Evolutionary conservation across 2,797 vertebrate species (phyloP).

Genomic region (Clarias laeviceps): DNA sequence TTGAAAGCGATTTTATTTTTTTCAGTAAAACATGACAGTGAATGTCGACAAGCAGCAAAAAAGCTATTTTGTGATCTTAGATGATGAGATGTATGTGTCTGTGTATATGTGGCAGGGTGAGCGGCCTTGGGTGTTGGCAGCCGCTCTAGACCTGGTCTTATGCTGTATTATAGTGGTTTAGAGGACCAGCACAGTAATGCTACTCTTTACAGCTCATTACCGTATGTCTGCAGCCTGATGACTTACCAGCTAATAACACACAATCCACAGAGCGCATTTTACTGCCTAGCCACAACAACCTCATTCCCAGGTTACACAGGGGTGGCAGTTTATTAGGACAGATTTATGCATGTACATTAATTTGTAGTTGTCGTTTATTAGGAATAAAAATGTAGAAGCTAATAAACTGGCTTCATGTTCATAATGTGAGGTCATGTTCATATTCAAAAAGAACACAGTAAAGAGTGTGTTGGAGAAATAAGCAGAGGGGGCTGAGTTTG

Average conservation of each 20-base stretch:
- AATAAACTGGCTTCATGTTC: background rate
- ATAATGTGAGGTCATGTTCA: background rate
- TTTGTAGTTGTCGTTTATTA: constrained; percentile 10
- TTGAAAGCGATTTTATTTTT: too few species aligned
- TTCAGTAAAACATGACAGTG: background rate
- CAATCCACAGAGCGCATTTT: constrained; percentile 30
- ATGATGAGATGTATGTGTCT: constrained; percentile 15
- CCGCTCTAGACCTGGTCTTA: constrained; percentile 38
- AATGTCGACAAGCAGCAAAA: background rate
- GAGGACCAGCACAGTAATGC: constrained; percentile 29
- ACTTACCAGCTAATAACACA: constrained; percentile 42
- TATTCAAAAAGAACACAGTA: background rate
- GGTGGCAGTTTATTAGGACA: background rate
- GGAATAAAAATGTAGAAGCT: background rate
- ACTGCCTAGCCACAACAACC: constrained; percentile 21
- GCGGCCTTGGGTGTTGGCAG: constrained; percentile 38
- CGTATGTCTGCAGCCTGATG: constrained; percentile 36
- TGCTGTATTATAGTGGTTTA: constrained; percentile 45
- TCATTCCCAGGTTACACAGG: constrained; percentile 34
- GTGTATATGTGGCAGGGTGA: constrained; percentile 1
- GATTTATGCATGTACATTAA: background rate
- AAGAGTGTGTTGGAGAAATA: constrained; percentile 47
- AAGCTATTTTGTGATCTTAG: background rate
- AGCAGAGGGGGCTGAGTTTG: background rate
- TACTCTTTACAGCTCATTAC: constrained; percentile 47